Evolutionary conservation across 2,113 vertebrate genomes (phyloP), one percentile per base, ranked within the genome.

Genomic region (Polypterus senegalus): DNA sequence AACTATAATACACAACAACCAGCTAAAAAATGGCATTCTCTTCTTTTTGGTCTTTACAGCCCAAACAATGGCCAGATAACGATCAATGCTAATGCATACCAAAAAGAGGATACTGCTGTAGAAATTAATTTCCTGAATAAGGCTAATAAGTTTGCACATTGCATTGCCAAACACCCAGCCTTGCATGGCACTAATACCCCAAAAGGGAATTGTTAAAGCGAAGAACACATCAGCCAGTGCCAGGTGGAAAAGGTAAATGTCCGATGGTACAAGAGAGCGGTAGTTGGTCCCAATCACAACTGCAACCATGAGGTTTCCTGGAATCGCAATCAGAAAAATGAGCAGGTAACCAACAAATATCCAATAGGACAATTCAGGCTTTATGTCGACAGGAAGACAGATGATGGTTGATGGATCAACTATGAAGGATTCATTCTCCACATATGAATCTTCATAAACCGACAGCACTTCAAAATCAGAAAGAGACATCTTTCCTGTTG

Each of bases 101-200:
- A 86, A 68, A 53, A 87, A 82, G 61, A 87, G 70, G 61, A 85
- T 78, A 71, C 83, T 82, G 72, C 79, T 81, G 74, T 84, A 85
- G 76, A 85, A 84, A 70, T 80, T 87, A 3, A 76, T 62, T 2
- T 82, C 77, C 1, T 66, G 48, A 8, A 76, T 5, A 1, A 84
- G 56, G 64, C 46, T 76, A 61, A 79, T 54, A 11, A 81, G 2
- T 58, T 79, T 81, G 65, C 83, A 84, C 63, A 77, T 11, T 48
- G 71, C 65, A 63, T 74, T 62, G 3, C 79, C 77, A 48, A 87
- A 83, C 47, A 82, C 4, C 82, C 84, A 87, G 1, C 77, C 80
- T 3, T 11, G 8, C 8, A 69, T 3, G 2, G 63, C 0, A 0
- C 52, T 46, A 0, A 61, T 61, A 0, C 77, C 77, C 64, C 49